Base-by-base conservation (phyloP, 2,888 invertebrate species). In the Pheosia gnoma region DNA sequence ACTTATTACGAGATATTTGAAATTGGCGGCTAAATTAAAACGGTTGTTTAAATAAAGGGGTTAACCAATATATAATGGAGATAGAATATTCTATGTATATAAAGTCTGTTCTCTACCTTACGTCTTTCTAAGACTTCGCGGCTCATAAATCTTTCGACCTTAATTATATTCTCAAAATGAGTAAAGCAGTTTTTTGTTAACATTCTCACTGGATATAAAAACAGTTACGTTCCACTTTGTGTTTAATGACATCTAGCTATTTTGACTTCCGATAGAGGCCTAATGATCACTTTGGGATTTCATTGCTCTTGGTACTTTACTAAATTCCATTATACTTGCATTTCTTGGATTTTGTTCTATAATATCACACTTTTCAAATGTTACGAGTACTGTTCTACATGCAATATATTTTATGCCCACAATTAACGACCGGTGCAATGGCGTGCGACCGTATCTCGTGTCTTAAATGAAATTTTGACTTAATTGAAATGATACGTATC, bases 391-490 rank as follows among this genome's bases (percentile, higher is more conserved):
- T 25, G 51, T 25, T 51, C 25, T 25, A 25, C 51, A 25, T 25
- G 25, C 25, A n/a, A 49, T n/a, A 49, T 9, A 49, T 49, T 49
- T 4, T 60, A 62, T 65, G 65, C 62, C 64, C 58, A 59, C 39
- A 66, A 67, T 70, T 52, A 54, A 62, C 57, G 62, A 63, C 43
- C 49, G 51, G 25, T 61, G 74, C 59, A 56, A 25, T 51, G 6
- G 56, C 39, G 71, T 69, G 74, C 66, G 56, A 49, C 65, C 51
- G 43, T 64, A 66, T 66, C 63, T 65, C 76, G 61, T 68, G 68
- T 67, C 58, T 62, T 60, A 61, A 68, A 67, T 71, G 67, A 74
- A 74, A 74, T 68, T 64, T 66, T 66, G 65, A 69, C 59, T 76
- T 59, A 58, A 55, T 73, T 66, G 62, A 47, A 62, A 69, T 70